Base-by-base conservation (phyloP, 2,113 vertebrate species). In the Struthio camelus region DNA sequence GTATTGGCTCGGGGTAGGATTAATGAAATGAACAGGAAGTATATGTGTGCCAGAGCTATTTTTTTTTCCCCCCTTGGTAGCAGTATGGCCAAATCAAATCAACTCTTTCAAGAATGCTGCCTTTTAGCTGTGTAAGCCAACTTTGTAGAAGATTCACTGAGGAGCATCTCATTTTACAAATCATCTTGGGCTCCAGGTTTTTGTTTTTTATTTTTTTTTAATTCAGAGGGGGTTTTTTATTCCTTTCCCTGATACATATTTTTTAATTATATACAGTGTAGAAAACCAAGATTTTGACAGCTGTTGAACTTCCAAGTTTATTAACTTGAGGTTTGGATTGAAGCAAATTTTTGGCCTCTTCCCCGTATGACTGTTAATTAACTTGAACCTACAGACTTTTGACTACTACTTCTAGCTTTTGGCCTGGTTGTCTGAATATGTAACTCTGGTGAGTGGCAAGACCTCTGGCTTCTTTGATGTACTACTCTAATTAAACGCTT, bases 361-460 rank as follows among this genome's bases (percentile, higher is more conserved):
- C 5, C 27, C 23, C 10, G 3, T 14, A 2, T 48, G 7, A 2
- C 1, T 16, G 54, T 44, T 73, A 89, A 85, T 71, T 67, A 40
- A 32, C 28, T 65, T 75, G 32, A 70, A 1, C 13, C 6, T 9
- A 7, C 18, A 59, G 54, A 5, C 59, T 6, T 58, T 80, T 58
- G 7, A 3, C 59, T 80, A 18, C 38, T 66, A 38, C 10, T 28
- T 72, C 10, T 51, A 9, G 34, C 42, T 83, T 50, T 40, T 77
- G 44, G 17, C 5, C 32, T 11, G 8, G 16, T 53, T 85, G 44
- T 53, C 80, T 72, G 85, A 70, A 53, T 19, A 4, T 0, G 1
- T 54, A 25, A 0, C 0, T 30, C 53, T 1, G 1, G 16, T 42
- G 40, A 0, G 3, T 50, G 82, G 42, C 44, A 48, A 27, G 32